phyloP scores from a whole-genome alignment of 2,113 vertebrate species.

The Mobula birostris region DNA sequence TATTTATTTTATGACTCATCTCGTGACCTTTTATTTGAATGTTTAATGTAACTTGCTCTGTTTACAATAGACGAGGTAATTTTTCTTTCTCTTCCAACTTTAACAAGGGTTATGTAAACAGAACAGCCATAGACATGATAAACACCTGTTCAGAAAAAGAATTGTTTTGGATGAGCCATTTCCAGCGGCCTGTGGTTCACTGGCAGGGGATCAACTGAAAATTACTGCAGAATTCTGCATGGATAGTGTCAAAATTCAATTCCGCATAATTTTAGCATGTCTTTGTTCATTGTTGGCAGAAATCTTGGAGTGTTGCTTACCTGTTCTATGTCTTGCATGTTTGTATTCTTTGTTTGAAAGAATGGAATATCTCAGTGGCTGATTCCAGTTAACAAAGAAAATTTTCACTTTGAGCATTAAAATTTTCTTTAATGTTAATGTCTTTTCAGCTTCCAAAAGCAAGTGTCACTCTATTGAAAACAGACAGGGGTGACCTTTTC shows the following conservation, averaged over 20 bases:
- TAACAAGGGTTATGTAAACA: conserved; percentile 78
- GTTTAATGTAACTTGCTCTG: conserved; percentile 63
- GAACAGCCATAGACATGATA: conserved; percentile 70
- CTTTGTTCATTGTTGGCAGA: conserved; percentile 28
- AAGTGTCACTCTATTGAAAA: not conserved
- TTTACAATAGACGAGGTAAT: conserved; percentile 64
- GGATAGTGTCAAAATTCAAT: conserved; percentile 18
- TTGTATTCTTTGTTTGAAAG: not conserved
- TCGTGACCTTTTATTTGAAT: conserved; percentile 62
- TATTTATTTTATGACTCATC: conserved; percentile 62
- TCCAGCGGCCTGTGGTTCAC: not conserved
- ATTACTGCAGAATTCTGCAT: conserved; percentile 24
- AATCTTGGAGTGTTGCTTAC: not conserved
- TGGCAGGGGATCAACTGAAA: conserved; percentile 33
- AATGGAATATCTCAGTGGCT: not conserved
- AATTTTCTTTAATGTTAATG: not conserved
- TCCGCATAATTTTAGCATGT: conserved; percentile 20
- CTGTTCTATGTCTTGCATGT: conserved; percentile 24
- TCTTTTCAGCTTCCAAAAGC: not conserved
- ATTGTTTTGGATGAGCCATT: conserved; percentile 22
- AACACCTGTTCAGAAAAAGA: conserved; percentile 69
- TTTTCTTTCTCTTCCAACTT: conserved; percentile 71
- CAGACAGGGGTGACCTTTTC: not conserved
- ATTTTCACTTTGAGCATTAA: not conserved
- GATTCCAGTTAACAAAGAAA: not conserved